A percentile compares a stretch with the other conserved stretches of the same genome.
phyloP scores from a whole-genome alignment of 1,140 invertebrate species.

The Manduca sexta region DNA sequence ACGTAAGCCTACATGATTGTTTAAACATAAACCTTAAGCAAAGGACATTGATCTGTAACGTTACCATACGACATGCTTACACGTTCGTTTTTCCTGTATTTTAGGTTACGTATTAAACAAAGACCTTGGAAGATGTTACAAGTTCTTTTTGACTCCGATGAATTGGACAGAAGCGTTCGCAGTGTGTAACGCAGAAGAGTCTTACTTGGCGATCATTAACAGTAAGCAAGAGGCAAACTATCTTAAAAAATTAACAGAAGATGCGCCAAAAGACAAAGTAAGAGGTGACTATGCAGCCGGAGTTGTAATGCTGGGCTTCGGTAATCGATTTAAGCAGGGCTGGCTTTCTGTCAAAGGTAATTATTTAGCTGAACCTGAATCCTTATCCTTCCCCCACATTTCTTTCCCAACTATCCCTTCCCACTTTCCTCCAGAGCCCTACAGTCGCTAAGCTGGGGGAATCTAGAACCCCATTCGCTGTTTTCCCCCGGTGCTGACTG shows the following conservation, averaged over 20 bases:
- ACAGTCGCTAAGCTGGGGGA: too few relatives aligned
- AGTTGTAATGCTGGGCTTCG: slow-evolving; percentile 44
- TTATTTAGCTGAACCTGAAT: not conserved
- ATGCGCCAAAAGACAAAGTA: slow-evolving; percentile 26
- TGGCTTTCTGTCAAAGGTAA: slow-evolving; percentile 49
- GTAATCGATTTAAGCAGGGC: slow-evolving; percentile 27
- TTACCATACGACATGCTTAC: too few relatives aligned
- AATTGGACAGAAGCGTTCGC: slow-evolving; percentile 55
- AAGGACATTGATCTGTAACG: too few relatives aligned
- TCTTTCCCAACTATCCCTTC: too few relatives aligned
- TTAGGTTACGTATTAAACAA: slow-evolving; percentile 42
- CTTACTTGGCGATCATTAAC: slow-evolving; percentile 57
- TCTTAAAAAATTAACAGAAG: slow-evolving; percentile 28
- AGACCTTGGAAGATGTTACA: slow-evolving; percentile 49
- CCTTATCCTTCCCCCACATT: too few relatives aligned
- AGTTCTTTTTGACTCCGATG: slow-evolving; percentile 46
- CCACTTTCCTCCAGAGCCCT: too few relatives aligned
- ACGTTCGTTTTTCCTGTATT: too few relatives aligned
- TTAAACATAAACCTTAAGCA: too few relatives aligned
- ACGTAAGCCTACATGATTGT: too few relatives aligned
- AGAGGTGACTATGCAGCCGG: slow-evolving; percentile 31
- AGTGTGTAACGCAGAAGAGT: slow-evolving; percentile 49
- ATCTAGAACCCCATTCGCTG: too few relatives aligned
- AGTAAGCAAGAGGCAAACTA: slow-evolving; percentile 41
- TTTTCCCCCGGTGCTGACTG: too few relatives aligned